Percentiles rank a stretch among this genome's conserved stretches.
Conservation (phyloP, 2,797 vertebrate genomes). For the Triplophysa bombifrons region DNA sequence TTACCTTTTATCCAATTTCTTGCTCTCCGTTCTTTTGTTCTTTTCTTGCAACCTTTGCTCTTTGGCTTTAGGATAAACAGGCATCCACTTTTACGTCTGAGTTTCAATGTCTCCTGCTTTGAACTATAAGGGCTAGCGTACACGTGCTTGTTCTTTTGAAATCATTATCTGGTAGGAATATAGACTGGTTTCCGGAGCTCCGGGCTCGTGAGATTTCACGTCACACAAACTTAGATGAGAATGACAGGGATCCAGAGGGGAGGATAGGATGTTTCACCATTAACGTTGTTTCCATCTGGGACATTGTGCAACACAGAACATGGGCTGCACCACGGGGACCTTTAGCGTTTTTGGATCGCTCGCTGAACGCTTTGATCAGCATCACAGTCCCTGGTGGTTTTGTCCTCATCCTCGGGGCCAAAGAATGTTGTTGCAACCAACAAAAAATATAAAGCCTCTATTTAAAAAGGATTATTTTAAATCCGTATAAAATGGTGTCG, state of each 20-base stretch:
- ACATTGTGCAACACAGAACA: constrained; percentile 44
- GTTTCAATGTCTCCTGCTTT: constrained; percentile 53
- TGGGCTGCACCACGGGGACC: constrained; percentile 43
- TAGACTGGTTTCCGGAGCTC: constrained; percentile 45
- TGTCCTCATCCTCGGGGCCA: constrained; percentile 48
- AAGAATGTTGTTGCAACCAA: constrained; percentile 37
- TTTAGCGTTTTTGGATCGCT: constrained; percentile 42
- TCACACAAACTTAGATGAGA: constrained; percentile 44
- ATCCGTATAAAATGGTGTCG: not conserved
- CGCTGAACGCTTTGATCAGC: constrained; percentile 62
- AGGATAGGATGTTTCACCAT: constrained; percentile 41
- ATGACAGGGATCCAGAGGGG: constrained; percentile 54
- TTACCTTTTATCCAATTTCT: constrained; percentile 35
- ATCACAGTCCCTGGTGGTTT: constrained; percentile 54
- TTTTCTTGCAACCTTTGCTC: constrained; percentile 11
- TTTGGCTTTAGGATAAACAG: constrained; percentile 16
- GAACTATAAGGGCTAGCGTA: constrained; percentile 46
- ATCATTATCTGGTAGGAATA: constrained; percentile 64
- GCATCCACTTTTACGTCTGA: constrained; percentile 28
- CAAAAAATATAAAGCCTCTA: not conserved
- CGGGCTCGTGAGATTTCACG: constrained; percentile 46
- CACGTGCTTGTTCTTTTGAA: constrained; percentile 51
- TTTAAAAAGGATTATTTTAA: constrained; percentile 3
- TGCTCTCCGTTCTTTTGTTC: not conserved
- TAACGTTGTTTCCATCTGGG: constrained; percentile 51